Evolutionary conservation across 2,113 vertebrate species (phyloP).

Genomic region (Paradisaea rubra): DNA sequence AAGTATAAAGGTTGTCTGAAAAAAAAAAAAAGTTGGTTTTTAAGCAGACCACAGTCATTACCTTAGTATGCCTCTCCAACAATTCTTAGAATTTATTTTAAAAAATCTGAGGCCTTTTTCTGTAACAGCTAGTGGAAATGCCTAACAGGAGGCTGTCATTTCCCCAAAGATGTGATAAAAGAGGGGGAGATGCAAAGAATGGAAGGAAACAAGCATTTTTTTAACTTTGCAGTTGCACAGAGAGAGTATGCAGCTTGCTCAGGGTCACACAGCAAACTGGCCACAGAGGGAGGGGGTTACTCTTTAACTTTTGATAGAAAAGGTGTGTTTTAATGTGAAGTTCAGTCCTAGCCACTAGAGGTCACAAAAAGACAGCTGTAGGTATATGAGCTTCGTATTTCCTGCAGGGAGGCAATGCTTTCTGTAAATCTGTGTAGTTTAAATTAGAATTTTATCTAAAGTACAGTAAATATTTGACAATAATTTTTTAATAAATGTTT

Average conservation of each 20-base stretch:
- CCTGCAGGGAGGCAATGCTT: not conserved
- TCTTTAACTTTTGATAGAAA: not conserved
- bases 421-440: not conserved
- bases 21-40: not conserved
- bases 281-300: fast-evolving
- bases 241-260: not conserved
- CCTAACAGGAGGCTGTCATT: not conserved
- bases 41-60: not conserved
- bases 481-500: not conserved
- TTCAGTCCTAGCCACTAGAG: constrained; percentile 47
- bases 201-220: not conserved
- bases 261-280: not conserved
- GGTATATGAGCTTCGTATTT: not conserved
- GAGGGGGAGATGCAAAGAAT: not conserved
- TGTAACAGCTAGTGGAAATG: not conserved
- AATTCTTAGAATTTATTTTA: not conserved
- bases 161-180: not conserved
- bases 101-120: not conserved
- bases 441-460: not conserved
- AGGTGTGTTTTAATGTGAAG: not conserved
- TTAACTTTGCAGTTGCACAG: not conserved
- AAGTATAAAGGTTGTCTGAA: not conserved
- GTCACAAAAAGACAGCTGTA: constrained; percentile 44
- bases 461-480: not conserved
- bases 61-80: not conserved